Base-by-base conservation (phyloP, 1,140 invertebrate species). In the Drosophila virilis region DNA sequence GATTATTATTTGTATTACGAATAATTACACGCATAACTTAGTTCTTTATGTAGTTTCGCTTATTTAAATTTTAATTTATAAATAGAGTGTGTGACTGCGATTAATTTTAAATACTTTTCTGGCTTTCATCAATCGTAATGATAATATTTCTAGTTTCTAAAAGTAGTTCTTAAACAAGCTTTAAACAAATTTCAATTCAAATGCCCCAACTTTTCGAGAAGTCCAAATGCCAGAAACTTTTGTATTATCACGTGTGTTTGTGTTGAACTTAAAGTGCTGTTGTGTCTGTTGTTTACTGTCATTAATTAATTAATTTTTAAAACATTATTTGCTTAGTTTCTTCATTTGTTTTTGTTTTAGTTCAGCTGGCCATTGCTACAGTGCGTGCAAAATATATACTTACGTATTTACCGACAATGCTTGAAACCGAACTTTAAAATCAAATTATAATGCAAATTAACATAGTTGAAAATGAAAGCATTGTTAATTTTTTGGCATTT, bases 51-150 rank as follows among this genome's bases (percentile, higher is more conserved):
- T 60, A 73, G 70, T 40, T 58, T 72, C 28, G 32, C 54, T 67
- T 68, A 60, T 74, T 74, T 74, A 69, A 74, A 28, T 61, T 62
- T 42, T 69, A 74, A 62, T 70, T 51, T 48, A 57, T 57, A 43
- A 52, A 60, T 69, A 57, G 58, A 69, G 58, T 69, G 71, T 74
- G 71, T 70, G 71, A 74, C 71, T 74, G 71, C 71, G 58, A 57
- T 74, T 61, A 74, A 61, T 69, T 69, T 55, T 57, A 68, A 55
- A 74, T 60, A 46, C 10, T 40, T 15, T 32, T 33, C 55, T 62
- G 66, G 58, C 65, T 61, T 74, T 51, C 45, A 66, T 58, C 17
- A 58, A 45, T 38, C 45, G 52, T 50, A 58, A 12, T 46, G 35
- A 60, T 40, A 52, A 12, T 8, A 60, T 50, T 8, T 35, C 37